Evolutionary conservation across 1,140 invertebrate species (phyloP).

Genomic region (Amyelois transitella): DNA sequence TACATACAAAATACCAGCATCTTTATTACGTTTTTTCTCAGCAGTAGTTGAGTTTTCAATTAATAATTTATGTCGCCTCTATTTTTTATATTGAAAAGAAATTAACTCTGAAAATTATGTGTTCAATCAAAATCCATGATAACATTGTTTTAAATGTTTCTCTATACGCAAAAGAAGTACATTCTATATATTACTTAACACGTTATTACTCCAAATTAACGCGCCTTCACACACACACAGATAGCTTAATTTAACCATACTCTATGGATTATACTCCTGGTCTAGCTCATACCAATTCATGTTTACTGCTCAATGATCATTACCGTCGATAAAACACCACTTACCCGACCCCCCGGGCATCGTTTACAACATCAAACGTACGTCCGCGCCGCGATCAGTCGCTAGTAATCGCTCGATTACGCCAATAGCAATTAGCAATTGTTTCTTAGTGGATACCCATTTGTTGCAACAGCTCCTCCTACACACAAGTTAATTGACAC

Average conservation of each 20-base stretch:
- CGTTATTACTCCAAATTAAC: no score
- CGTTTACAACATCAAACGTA: neutral
- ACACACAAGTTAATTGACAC: neutral
- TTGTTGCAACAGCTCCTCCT: conserved; percentile 1
- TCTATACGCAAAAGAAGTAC: no score
- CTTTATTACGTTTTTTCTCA: no score
- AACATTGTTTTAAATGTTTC: no score
- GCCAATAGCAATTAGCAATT: conserved; percentile 4
- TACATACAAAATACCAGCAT: no score
- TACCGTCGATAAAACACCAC: neutral
- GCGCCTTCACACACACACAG: no score
- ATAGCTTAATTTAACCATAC: neutral
- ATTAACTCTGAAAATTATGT: no score
- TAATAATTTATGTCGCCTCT: no score
- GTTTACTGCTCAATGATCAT: neutral
- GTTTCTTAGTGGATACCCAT: conserved; percentile 2
- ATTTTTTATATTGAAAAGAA: no score
- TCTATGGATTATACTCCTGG: neutral
- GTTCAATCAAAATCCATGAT: no score
- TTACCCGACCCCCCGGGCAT: neutral
- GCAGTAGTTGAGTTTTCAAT: no score
- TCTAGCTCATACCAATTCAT: neutral
- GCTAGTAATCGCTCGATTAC: neutral
- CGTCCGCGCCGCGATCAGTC: neutral
- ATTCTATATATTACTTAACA: no score